Base-by-base conservation (phyloP, 2,888 invertebrate species). In the Actias luna region DNA sequence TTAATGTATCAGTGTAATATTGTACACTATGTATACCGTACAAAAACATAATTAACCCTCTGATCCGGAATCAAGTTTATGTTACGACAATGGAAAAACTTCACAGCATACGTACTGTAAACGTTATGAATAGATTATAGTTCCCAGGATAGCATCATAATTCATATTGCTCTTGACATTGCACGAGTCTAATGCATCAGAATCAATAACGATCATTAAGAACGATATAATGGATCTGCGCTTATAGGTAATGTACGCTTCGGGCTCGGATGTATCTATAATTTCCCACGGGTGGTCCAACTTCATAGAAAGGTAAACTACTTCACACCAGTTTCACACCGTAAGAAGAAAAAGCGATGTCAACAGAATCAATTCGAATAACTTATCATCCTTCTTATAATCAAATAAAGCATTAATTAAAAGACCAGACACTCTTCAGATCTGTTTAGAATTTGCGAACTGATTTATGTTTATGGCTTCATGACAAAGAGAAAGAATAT, bases 1-100 rank as follows among this genome's bases (percentile, higher is more conserved):
- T 42, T 42, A 42, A 14, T 42, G 42, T 33, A 42, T n/a, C n/a
- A n/a, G n/a, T n/a, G 42, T 66, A 31, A 71, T 67, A 63, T 59
- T 60, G 59, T 69, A 69, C 67, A 65, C 72, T 69, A 69, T 70
- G 71, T 67, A 72, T 70, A 69, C n/a, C 68, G 74, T 75, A 75
- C 72, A 77, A 78, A 77, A 79, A 78, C 67, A 72, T 75, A 83
- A 84, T 82, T 82, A 81, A 72, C 71, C 65, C 78, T 22, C 10
- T 7, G 81, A 83, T 82, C 84, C 68, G 77, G 71, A 80, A 79
- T 71, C 67, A 68, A 79, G 77, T 65, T 66, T 67, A 61, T 66
- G 62, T 31, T 55, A 29, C 12, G 42, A 72, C 76, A 74, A 77
- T 74, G 71, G 70, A 67, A 70, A 67, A 65, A 64, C 65, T 65